Conservation (phyloP, 2,113 vertebrate species). For the Shinisaurus crocodilurus region DNA sequence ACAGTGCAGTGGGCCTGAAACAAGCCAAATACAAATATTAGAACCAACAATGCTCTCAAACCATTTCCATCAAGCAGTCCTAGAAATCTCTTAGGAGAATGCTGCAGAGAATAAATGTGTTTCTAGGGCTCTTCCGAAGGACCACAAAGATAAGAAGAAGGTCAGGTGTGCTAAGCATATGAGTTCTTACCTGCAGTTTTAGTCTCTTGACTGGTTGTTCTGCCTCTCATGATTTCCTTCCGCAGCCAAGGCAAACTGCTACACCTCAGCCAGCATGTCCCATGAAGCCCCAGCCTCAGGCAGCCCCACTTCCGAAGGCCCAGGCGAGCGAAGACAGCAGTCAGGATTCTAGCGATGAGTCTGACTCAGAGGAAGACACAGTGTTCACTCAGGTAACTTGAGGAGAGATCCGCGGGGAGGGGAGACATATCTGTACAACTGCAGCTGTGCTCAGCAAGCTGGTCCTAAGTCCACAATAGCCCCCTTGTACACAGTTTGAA, state of each 20-base stretch:
- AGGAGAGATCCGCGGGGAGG: fast-evolving
- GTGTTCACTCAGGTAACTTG: conserved; percentile 59
- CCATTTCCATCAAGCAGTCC: neutral
- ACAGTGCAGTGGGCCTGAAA: no score
- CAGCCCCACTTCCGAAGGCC: neutral
- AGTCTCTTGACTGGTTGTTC: neutral
- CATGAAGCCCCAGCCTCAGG: neutral
- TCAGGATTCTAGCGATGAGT: conserved; percentile 54
- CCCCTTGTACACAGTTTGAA: neutral
- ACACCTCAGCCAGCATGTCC: neutral
- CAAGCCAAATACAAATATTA: no score
- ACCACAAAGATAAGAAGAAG: neutral
- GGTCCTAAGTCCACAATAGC: neutral
- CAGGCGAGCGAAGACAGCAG: conserved; percentile 54
- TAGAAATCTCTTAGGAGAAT: neutral
- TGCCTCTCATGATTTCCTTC: neutral
- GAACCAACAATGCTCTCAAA: no score
- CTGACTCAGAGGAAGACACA: conserved; percentile 57
- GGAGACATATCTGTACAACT: neutral
- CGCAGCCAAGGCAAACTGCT: conserved; percentile 49
- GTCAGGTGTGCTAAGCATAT: neutral
- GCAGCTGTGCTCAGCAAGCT: neutral
- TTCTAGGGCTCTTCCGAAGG: neutral
- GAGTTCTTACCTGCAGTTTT: fast-evolving
- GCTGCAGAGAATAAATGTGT: neutral